A percentile compares a stretch with the other conserved stretches of the same genome.
Conservation (phyloP, 2,888 invertebrate species). For the Pandemis cinnamomeana region DNA sequence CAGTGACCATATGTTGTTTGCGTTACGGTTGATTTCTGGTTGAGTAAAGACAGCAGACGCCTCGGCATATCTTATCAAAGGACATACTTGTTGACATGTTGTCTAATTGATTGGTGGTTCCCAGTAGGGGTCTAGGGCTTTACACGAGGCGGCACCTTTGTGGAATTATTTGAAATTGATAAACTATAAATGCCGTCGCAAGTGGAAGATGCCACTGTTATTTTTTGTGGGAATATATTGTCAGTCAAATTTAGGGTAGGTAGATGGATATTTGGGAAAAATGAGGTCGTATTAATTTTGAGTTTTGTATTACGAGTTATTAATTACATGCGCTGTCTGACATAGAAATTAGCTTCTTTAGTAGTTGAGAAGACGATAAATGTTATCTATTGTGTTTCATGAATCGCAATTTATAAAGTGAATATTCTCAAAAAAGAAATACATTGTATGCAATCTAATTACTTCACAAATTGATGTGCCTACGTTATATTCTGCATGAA, state of each 20-base stretch:
- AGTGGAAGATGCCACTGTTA: slow-evolving; percentile 81
- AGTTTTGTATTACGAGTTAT: slow-evolving; percentile 25
- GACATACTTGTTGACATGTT: slow-evolving; percentile 85
- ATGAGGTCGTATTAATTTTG: slow-evolving; percentile 41
- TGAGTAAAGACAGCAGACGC: slow-evolving; percentile 49
- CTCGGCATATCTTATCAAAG: slow-evolving; percentile 75
- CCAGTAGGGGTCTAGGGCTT: slow-evolving; percentile 77
- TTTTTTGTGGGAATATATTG: slow-evolving; percentile 62
- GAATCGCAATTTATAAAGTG: not conserved
- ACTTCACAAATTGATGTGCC: slow-evolving; percentile 18
- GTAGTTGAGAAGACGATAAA: not conserved
- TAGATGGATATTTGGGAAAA: slow-evolving; percentile 44
- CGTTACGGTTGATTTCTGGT: slow-evolving; percentile 71
- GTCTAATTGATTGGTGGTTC: slow-evolving; percentile 84
- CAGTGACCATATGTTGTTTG: slow-evolving; percentile 67
- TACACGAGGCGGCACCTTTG: slow-evolving; percentile 79
- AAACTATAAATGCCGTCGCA: slow-evolving; percentile 79
- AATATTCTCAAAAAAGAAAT: not conserved
- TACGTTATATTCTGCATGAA: slow-evolving; percentile 26
- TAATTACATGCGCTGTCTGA: slow-evolving; percentile 17
- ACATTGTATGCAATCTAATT: slow-evolving; percentile 17
- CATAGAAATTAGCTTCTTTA: slow-evolving; percentile 12
- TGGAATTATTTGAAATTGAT: slow-evolving; percentile 82
- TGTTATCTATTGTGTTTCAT: not conserved
- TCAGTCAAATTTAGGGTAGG: slow-evolving; percentile 57